Conservation (phyloP, 2,113 vertebrate genomes). For the Saccopteryx leptura region DNA sequence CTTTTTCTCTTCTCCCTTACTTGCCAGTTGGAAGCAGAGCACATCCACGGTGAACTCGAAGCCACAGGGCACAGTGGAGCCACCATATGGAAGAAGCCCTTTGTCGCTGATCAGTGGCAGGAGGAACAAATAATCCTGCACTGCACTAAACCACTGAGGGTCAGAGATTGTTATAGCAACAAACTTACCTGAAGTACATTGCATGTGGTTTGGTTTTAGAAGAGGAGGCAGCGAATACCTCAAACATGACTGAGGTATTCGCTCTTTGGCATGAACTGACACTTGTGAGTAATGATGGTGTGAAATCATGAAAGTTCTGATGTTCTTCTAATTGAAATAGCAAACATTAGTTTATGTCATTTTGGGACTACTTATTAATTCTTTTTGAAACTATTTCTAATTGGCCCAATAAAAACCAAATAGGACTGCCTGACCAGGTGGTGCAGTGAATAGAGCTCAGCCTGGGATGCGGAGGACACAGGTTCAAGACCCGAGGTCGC, state of each 20-base stretch:
- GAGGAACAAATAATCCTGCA: neutral
- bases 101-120: neutral
- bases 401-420: neutral
- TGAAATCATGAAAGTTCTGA: neutral
- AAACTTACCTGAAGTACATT: rapidly evolving
- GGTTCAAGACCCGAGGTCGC: too few species aligned
- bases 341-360: neutral
- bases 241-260: neutral
- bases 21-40: rapidly evolving
- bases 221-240: neutral
- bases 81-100: neutral
- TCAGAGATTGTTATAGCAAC: rapidly evolving
- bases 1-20: neutral
- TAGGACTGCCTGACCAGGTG: too few species aligned
- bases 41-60: rapidly evolving
- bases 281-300: neutral
- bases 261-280: neutral
- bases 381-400: neutral
- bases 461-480: too few species aligned
- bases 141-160: rapidly evolving
- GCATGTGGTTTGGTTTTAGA: neutral
- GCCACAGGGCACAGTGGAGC: neutral
- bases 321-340: neutral
- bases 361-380: neutral
- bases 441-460: too few species aligned